Percentiles rank a stretch among this genome's conserved stretches.
Evolutionary conservation across 2,113 vertebrate genomes (phyloP).

Genomic region (Sakesphorus luctuosus): DNA sequence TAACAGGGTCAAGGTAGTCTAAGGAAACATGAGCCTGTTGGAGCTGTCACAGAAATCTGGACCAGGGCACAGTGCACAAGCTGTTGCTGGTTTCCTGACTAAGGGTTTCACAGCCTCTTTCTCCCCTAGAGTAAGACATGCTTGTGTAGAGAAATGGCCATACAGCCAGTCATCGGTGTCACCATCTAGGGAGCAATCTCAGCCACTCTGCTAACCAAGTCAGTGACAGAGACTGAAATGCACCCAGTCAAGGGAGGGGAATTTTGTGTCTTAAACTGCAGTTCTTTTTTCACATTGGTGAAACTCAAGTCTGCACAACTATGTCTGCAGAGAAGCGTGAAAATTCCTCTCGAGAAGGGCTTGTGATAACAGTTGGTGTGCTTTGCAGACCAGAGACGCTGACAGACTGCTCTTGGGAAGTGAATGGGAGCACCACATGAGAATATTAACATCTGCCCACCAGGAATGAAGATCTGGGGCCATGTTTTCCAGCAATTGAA

Average conservation of each 20-base stretch:
- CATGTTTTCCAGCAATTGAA: neutral
- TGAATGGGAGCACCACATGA: fast-evolving
- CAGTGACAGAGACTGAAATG: neutral
- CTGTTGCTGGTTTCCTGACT: neutral
- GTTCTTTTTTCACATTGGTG: neutral
- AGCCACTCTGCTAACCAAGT: neutral
- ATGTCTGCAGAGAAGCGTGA: neutral
- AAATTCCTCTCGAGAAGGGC: neutral
- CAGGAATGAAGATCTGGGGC: neutral
- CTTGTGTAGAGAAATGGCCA: neutral
- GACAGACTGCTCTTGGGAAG: neutral
- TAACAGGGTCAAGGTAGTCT: neutral
- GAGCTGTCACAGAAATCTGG: neutral
- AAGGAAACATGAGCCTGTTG: neutral
- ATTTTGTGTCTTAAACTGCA: neutral
- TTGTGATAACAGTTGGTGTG: neutral
- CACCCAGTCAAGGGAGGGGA: fast-evolving
- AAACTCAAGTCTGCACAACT: neutral
- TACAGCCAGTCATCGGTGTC: neutral
- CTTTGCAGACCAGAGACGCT: fast-evolving
- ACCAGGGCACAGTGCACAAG: neutral
- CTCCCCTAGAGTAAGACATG: neutral
- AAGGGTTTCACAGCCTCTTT: neutral
- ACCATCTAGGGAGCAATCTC: neutral
- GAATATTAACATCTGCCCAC: conserved; percentile 4